phyloP scores from a whole-genome alignment of 2,113 vertebrate genomes.

The Saimiri boliviensis region DNA sequence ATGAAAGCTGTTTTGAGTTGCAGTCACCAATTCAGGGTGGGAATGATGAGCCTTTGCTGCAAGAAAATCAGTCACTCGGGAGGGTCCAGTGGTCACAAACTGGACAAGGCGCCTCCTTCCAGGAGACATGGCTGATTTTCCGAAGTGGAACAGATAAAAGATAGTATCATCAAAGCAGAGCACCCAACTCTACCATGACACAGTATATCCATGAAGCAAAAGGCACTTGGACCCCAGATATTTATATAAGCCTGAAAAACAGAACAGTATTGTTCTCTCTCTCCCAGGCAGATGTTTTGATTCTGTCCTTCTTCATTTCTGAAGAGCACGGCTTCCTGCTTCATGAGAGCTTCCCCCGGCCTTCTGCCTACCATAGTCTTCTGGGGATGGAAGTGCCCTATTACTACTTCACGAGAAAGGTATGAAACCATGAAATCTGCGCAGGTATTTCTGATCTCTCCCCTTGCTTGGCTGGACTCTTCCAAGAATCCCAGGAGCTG shows the following conservation, averaged over 20 bases:
- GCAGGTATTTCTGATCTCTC: not conserved
- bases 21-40: not conserved
- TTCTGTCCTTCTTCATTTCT: conserved; percentile 94
- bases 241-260: not conserved
- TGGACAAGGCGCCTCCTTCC: not conserved
- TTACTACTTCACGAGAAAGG: conserved; percentile 97
- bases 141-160: not conserved
- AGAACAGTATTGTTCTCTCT: conserved; percentile 38
- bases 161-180: not conserved
- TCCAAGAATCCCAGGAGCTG: not conserved
- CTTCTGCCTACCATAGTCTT: conserved; percentile 86
- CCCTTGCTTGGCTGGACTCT: not conserved
- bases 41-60: not conserved
- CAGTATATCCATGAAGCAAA: too few species aligned
- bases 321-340: conserved; percentile 95
- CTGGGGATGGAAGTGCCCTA: conserved; percentile 94
- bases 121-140: not conserved
- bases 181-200: too few species aligned
- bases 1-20: not conserved
- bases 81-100: not conserved
- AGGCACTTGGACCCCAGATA: too few species aligned
- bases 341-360: conserved; percentile 91
- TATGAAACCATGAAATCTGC: conserved; percentile 62
- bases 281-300: conserved; percentile 87
- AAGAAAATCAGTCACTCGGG: not conserved